Evolutionary conservation across 35 echinoderm and acorn worm genomes (phyloP).

Genomic region (Hemicentrotus pulcherrimus): DNA sequence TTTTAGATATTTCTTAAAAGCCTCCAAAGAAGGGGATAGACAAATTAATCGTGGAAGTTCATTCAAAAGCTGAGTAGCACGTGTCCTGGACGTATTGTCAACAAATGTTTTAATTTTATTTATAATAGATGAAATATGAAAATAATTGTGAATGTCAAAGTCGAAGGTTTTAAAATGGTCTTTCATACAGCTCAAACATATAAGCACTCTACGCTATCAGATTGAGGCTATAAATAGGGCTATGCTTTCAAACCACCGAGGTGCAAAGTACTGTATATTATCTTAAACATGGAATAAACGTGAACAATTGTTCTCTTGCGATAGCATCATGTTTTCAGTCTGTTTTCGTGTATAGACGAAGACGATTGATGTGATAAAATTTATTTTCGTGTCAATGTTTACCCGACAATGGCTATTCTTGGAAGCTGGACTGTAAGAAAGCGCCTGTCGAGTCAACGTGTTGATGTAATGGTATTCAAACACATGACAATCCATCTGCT

Average conservation of each 20-base stretch:
- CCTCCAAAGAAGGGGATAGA: too few relatives aligned
- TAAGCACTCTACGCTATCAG: background rate
- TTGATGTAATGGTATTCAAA: background rate
- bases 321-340: background rate
- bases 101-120: too few relatives aligned
- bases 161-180: background rate
- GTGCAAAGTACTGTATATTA: background rate
- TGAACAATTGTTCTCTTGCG: background rate
- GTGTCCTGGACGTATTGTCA: too few relatives aligned
- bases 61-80: too few relatives aligned
- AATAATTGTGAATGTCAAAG: background rate
- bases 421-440: background rate
- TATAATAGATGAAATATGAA: too few relatives aligned
- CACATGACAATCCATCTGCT: background rate
- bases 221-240: background rate
- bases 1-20: too few relatives aligned
- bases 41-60: too few relatives aligned
- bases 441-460: background rate
- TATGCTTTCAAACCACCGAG: background rate
- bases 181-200: background rate
- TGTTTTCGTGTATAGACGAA: background rate
- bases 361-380: background rate
- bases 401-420: background rate
- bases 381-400: background rate
- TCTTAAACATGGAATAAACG: background rate